These are phyloP conservation scores for Diorhabda elongata DNA, from an alignment of 1,140 invertebrate genomes.

Conservation along the genomic window DNA sequence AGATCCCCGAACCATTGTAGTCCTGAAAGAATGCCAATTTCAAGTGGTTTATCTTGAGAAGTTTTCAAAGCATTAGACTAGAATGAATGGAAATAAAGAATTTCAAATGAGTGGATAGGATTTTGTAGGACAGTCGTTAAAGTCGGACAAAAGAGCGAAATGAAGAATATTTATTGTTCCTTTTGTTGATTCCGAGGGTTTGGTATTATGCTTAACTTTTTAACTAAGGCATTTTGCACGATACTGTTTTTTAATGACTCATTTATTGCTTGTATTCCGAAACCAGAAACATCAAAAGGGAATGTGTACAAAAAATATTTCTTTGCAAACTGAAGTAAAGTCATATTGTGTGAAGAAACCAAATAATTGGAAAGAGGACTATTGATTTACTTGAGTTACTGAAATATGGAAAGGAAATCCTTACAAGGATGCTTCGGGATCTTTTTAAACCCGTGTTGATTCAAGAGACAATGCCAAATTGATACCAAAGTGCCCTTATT, in stretches of 20 bases:
- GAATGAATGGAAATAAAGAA: background rate
- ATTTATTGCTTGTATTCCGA: too few relatives aligned
- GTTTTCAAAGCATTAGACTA: background rate
- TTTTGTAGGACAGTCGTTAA: background rate
- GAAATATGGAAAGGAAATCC: too few relatives aligned
- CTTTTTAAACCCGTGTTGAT: too few relatives aligned
- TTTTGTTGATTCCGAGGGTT: background rate
- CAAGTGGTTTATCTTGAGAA: slow-evolving; percentile 2
- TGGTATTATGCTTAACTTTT: background rate
- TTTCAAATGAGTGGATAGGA: background rate
- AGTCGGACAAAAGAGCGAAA: background rate
- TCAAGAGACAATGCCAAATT: too few relatives aligned
- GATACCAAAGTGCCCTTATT: too few relatives aligned
- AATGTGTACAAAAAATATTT: too few relatives aligned
- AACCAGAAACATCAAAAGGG: too few relatives aligned
- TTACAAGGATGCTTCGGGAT: too few relatives aligned
- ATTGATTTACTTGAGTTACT: too few relatives aligned
- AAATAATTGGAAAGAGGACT: too few relatives aligned
- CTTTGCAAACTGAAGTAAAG: too few relatives aligned
- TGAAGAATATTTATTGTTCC: slow-evolving; percentile 1
- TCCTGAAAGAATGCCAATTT: background rate
- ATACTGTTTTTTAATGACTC: background rate
- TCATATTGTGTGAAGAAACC: too few relatives aligned
- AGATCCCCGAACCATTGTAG: background rate
- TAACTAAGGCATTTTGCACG: background rate